A percentile compares a stretch with the other conserved stretches of the same genome.
Conservation (phyloP, 2,888 invertebrate genomes). For the Erannis defoliaria region DNA sequence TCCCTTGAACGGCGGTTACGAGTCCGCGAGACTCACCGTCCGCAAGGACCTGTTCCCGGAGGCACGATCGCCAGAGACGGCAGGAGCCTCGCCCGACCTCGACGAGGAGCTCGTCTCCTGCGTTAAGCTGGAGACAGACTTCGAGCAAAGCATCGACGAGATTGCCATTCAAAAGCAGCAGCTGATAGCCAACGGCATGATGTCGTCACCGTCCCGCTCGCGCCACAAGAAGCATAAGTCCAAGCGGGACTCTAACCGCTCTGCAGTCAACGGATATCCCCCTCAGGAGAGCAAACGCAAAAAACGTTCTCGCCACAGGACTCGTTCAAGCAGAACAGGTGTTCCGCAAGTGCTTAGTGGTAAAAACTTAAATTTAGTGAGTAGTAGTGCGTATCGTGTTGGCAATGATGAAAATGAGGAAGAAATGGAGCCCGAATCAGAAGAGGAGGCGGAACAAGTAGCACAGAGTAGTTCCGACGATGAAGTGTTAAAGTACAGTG, state of each 20-base stretch:
- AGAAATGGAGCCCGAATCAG: constrained; percentile 54
- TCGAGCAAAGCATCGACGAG: constrained; percentile 83
- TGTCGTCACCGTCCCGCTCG: constrained; percentile 67
- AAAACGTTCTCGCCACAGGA: constrained; percentile 74
- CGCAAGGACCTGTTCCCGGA: constrained; percentile 84
- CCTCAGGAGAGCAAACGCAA: constrained; percentile 74
- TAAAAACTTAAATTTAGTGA: constrained; percentile 84
- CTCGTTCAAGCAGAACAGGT: constrained; percentile 69
- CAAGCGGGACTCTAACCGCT: constrained; percentile 67
- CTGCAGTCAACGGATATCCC: constrained; percentile 71
- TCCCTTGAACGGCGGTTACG: constrained; percentile 82
- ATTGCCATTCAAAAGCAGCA: constrained; percentile 76
- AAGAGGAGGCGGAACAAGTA: constrained; percentile 57
- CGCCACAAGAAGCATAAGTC: constrained; percentile 80
- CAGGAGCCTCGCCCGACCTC: constrained; percentile 59
- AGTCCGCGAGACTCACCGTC: constrained; percentile 80
- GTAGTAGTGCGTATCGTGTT: constrained; percentile 79
- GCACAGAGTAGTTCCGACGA: constrained; percentile 78
- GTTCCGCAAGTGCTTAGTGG: constrained; percentile 80
- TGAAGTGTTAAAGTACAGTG: constrained; percentile 79
- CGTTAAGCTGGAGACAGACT: constrained; percentile 83
- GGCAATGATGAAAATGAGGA: constrained; percentile 64
- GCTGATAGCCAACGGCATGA: constrained; percentile 67
- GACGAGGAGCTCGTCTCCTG: constrained; percentile 72
- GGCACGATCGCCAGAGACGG: constrained; percentile 61